Conservation (phyloP, 2,113 vertebrate genomes). For the Sander vitreus region DNA sequence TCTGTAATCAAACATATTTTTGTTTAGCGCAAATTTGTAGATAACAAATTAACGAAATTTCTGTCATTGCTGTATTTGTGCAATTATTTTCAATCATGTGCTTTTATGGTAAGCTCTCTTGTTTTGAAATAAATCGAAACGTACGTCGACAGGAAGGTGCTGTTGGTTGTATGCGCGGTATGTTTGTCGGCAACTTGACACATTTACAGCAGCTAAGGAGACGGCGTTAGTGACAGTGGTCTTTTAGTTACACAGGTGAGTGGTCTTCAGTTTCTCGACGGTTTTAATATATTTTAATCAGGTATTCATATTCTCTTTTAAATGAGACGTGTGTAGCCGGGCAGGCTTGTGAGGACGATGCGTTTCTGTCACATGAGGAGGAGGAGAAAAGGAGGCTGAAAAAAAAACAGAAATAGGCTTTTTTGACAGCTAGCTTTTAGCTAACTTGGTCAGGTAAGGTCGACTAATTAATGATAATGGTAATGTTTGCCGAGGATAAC, state of each 20-base stretch:
- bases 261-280: neutral
- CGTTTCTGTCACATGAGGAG: slow-evolving; percentile 72
- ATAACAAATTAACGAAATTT: too few species aligned
- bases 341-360: slow-evolving; percentile 23
- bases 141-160: slow-evolving; percentile 26
- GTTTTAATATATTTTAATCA: neutral
- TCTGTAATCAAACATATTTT: too few species aligned
- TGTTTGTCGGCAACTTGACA: slow-evolving; percentile 26
- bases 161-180: neutral
- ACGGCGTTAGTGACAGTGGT: slow-evolving; percentile 64
- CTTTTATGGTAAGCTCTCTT: neutral
- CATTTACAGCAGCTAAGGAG: slow-evolving; percentile 34
- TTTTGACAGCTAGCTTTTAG: slow-evolving; percentile 72
- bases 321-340: neutral
- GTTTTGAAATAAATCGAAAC: slow-evolving; percentile 47
- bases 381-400: slow-evolving; percentile 40
- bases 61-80: neutral
- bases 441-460: slow-evolving; percentile 63
- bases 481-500: neutral
- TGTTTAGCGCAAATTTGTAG: too few species aligned
- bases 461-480: neutral
- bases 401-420: slow-evolving; percentile 45
- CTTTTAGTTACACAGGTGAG: slow-evolving; percentile 61
- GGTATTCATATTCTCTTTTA: neutral
- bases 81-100: neutral